Percentiles rank a stretch among this genome's conserved stretches.
These are phyloP conservation scores for Anhinga rufa DNA, from an alignment of 2,113 vertebrate species.

Conservation along the genomic window DNA sequence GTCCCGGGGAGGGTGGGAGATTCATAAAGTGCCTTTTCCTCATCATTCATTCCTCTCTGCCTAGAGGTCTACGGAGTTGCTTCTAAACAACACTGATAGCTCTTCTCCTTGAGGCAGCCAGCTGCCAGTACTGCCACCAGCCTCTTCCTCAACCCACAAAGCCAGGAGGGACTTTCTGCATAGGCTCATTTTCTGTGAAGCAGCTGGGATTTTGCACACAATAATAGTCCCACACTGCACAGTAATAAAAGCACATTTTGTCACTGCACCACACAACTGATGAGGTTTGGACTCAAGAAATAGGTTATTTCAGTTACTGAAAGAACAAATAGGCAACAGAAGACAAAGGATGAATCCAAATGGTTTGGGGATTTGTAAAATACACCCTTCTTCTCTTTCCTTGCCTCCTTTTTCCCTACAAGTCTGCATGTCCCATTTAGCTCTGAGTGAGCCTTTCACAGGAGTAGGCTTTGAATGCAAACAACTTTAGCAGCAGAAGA, in stretches of 20 bases:
- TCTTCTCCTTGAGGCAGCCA: not conserved
- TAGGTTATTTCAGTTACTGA: not conserved
- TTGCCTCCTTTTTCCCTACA: not conserved
- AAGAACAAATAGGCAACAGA: not conserved
- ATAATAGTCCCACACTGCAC: not conserved
- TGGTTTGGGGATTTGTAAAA: not conserved
- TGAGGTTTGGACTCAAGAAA: not conserved
- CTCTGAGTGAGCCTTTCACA: not conserved
- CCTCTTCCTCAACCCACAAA: not conserved
- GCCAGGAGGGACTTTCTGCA: not conserved
- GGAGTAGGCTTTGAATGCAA: not conserved
- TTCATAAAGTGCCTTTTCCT: not conserved
- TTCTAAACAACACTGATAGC: not conserved
- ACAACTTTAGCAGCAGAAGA: not conserved
- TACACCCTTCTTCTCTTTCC: not conserved
- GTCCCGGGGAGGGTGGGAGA: not conserved
- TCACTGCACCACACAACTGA: not conserved
- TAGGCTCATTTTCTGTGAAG: not conserved
- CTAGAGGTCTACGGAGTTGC: not conserved
- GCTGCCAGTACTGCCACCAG: not conserved
- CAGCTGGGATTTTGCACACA: not conserved
- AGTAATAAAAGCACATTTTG: not conserved
- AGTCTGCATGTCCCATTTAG: not conserved
- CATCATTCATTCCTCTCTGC: not conserved
- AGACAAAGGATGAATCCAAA: not conserved